Evolutionary conservation across 2,888 invertebrate genomes (phyloP).

Genomic region (Epiblema foenella): DNA sequence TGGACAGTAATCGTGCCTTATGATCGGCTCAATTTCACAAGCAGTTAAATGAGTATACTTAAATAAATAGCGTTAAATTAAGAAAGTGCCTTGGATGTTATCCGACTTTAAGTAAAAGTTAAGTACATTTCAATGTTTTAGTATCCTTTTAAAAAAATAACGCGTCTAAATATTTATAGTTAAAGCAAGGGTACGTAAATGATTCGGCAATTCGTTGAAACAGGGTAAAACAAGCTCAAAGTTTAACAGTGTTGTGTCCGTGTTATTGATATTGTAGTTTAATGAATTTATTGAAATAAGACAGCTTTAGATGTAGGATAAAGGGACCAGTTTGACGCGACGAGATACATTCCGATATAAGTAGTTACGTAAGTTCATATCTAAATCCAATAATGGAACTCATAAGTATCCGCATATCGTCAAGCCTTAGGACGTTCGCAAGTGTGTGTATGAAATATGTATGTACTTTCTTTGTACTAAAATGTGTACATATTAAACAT

Average conservation of each 20-base stretch:
- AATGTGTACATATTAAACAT: not conserved
- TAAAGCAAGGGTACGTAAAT: conserved; percentile 9
- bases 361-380: not conserved
- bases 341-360: not conserved
- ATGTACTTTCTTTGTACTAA: not conserved
- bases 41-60: conserved; percentile 8
- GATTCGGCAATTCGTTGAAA: conserved; percentile 34
- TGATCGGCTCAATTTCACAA: not conserved
- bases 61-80: conserved; percentile 5
- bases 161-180: not conserved
- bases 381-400: not conserved
- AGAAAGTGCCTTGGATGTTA: conserved; percentile 33
- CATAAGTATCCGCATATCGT: not conserved
- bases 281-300: conserved; percentile 40
- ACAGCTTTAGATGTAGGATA: conserved; percentile 25
- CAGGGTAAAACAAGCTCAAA: conserved; percentile 45
- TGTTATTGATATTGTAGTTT: conserved; percentile 37
- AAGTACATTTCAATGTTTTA: conserved; percentile 32
- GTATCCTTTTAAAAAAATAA: not conserved
- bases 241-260: conserved; percentile 36
- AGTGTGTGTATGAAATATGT: no score
- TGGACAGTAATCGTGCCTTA: not conserved
- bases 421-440: no score
- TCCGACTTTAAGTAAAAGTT: conserved; percentile 20
- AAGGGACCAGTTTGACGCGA: conserved; percentile 14